Evolutionary conservation across 2,797 vertebrate species (phyloP).

Genomic region (Melanotaenia boesemani): DNA sequence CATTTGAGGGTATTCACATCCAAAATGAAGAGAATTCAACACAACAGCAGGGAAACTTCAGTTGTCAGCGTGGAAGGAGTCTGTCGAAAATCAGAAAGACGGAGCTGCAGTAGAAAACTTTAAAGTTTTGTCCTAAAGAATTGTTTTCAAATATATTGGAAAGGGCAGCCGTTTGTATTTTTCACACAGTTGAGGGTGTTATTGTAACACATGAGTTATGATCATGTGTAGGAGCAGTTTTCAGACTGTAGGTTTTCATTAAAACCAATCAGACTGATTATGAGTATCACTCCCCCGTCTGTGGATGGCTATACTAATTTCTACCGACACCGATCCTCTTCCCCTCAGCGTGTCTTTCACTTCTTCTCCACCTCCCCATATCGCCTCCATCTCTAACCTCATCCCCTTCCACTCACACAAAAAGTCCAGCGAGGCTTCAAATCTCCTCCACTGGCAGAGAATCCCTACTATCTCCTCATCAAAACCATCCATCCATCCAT

Average conservation of each 20-base stretch:
- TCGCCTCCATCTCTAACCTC: slow-evolving; percentile 3
- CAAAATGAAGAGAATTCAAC: too few species aligned
- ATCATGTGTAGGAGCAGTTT: not conserved
- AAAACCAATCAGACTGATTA: slow-evolving; percentile 7
- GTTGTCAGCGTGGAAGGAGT: too few species aligned
- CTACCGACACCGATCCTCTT: not conserved
- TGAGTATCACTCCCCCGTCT: not conserved
- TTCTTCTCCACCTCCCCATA: not conserved
- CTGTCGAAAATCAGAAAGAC: too few species aligned
- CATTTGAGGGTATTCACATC: too few species aligned
- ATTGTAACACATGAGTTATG: too few species aligned
- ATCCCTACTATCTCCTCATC: slow-evolving; percentile 17
- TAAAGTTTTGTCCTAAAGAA: too few species aligned
- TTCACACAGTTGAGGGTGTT: too few species aligned
- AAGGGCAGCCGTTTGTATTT: too few species aligned
- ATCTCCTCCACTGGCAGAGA: not conserved
- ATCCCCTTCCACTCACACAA: not conserved
- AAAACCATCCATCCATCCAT: slow-evolving; percentile 13
- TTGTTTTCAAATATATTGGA: too few species aligned
- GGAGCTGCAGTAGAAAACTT: too few species aligned
- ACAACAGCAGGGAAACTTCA: too few species aligned
- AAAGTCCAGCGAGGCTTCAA: not conserved
- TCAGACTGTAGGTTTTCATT: not conserved
- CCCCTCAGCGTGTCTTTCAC: too few species aligned
- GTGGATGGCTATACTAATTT: not conserved